Evolutionary conservation across 2,113 vertebrate species (phyloP).

Genomic region (Oriolus oriolus): DNA sequence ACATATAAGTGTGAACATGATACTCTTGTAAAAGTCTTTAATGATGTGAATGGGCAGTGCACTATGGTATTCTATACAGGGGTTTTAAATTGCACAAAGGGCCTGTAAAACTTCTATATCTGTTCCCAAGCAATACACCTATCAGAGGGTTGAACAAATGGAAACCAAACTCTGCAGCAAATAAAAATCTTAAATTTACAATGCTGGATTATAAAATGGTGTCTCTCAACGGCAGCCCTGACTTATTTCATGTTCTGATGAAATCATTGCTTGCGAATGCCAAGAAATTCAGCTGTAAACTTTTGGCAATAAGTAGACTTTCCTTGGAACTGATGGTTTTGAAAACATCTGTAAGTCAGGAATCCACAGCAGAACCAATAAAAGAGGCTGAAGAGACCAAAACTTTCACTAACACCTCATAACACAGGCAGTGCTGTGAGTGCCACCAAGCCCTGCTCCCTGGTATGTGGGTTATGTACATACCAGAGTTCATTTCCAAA

Average conservation of each 20-base stretch:
- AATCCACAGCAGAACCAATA: constrained; percentile 54
- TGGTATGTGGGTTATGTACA: constrained; percentile 33
- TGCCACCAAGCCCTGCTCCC: constrained; percentile 27
- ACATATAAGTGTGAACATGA: constrained; percentile 11
- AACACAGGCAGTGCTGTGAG: constrained; percentile 21
- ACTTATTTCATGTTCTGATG: constrained; percentile 30
- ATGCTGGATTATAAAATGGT: constrained; percentile 34
- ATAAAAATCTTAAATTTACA: constrained; percentile 48
- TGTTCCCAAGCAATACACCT: constrained; percentile 45
- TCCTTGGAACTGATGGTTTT: constrained; percentile 44
- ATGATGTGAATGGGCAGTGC: constrained; percentile 19
- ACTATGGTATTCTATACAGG: constrained; percentile 5
- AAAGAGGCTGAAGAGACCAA: constrained; percentile 55
- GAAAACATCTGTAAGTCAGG: constrained; percentile 63
- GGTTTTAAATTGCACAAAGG: constrained; percentile 59
- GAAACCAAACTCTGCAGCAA: constrained; percentile 52
- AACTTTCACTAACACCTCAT: constrained; percentile 61
- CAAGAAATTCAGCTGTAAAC: constrained; percentile 44
- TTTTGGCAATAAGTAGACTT: constrained; percentile 56
- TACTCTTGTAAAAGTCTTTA: constrained; percentile 37
- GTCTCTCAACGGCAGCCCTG: constrained; percentile 37
- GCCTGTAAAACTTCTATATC: constrained; percentile 43
- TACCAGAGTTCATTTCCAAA: constrained; percentile 37
- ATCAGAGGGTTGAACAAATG: constrained; percentile 38
- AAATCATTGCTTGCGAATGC: constrained; percentile 21